These are phyloP conservation scores for Drosophila sordidula DNA, from an alignment of 2,888 invertebrate species.

Conservation along the genomic window DNA sequence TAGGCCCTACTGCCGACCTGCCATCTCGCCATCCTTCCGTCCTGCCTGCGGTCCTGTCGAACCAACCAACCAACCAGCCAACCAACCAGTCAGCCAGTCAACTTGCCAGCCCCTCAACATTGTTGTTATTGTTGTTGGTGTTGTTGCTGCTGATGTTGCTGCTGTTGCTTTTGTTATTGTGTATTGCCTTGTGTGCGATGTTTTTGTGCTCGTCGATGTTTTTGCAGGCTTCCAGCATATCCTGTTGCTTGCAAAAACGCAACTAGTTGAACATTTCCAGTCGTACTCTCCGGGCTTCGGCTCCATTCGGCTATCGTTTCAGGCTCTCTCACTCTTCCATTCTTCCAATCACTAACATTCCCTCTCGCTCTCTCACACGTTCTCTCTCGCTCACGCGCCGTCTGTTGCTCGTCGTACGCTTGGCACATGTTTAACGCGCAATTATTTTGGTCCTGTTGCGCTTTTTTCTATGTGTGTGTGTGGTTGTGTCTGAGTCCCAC, in stretches of 20 bases:
- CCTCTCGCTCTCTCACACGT: constrained; percentile 1
- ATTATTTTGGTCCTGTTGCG: constrained; percentile 80
- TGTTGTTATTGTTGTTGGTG: constrained; percentile 22
- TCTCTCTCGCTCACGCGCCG: constrained; percentile 20
- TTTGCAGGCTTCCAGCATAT: constrained; percentile 73
- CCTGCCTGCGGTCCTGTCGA: constrained; percentile 11
- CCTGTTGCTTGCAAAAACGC: constrained; percentile 77
- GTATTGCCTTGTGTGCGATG: constrained; percentile 56
- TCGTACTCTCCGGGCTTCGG: constrained; percentile 57
- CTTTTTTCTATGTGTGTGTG: constrained; percentile 59
- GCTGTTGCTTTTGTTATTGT: constrained; percentile 15
- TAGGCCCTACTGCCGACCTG: constrained; percentile 37
- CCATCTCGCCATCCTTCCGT: constrained; percentile 3
- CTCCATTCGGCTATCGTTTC: constrained; percentile 29
- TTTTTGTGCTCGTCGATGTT: constrained; percentile 67
- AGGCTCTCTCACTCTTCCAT: constrained; percentile 1
- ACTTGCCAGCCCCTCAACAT: constrained; percentile 25
- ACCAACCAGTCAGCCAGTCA: constrained; percentile 43
- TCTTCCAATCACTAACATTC: not conserved
- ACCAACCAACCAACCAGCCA: constrained; percentile 37
- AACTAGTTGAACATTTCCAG: constrained; percentile 79
- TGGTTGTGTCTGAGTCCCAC: constrained; percentile 28
- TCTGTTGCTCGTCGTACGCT: constrained; percentile 59
- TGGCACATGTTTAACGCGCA: constrained; percentile 80
- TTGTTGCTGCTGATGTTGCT: constrained; percentile 21